Percentiles rank a stretch among this genome's conserved stretches.
phyloP scores from a whole-genome alignment of 2,797 vertebrate species.

The Hephaestus fuliginosus region DNA sequence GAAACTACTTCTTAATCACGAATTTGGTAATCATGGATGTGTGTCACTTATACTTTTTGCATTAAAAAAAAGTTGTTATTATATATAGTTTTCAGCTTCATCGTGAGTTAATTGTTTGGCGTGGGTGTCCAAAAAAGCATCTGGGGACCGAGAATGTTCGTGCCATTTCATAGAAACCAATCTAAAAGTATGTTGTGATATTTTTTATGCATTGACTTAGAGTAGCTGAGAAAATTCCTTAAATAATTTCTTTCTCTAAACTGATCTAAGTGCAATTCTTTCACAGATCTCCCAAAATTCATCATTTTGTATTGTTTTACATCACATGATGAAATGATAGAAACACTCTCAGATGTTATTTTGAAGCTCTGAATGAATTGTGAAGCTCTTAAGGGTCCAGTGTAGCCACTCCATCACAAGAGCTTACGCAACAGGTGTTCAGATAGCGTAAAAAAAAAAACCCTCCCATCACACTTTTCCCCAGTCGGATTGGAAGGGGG shows the following conservation, averaged over 20 bases:
- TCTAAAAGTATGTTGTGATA: not conserved
- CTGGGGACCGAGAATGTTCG: not conserved
- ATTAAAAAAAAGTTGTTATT: too few relatives aligned
- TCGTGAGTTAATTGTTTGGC: not conserved
- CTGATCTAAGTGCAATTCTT: too few relatives aligned
- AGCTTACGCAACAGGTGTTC: too few relatives aligned
- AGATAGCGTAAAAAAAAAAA: too few relatives aligned
- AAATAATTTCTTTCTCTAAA: too few relatives aligned
- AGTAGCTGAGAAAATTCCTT: too few relatives aligned
- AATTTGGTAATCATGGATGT: conserved; percentile 21
- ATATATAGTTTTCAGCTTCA: not conserved
- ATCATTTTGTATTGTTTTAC: not conserved
- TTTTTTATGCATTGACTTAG: too few relatives aligned
- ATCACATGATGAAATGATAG: not conserved
- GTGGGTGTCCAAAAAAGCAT: not conserved
- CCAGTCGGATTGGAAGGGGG: not conserved
- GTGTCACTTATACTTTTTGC: conserved; percentile 9
- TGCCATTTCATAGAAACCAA: not conserved
- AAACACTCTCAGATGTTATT: not conserved
- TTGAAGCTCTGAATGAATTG: too few relatives aligned
- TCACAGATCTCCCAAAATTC: not conserved
- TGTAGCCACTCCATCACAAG: not conserved
- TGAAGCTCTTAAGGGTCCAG: too few relatives aligned
- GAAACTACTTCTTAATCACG: conserved; percentile 12
- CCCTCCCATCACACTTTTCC: not conserved